Evolutionary conservation across 2,113 vertebrate species (phyloP), one percentile per base, ranked within the genome.

Genomic region (Hyla sarda): DNA sequence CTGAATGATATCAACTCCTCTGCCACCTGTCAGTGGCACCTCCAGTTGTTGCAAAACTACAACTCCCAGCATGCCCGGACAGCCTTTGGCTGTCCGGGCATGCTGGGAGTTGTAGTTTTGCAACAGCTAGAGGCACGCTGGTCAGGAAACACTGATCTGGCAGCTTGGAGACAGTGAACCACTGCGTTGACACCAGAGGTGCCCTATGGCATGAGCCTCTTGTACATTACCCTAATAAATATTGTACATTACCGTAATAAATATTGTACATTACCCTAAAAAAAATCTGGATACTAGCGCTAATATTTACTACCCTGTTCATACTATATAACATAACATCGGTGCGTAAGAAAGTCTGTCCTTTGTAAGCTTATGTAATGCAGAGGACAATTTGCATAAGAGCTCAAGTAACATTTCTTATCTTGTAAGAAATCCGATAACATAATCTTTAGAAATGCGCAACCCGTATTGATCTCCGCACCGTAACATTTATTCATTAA

Each of bases 381-480:
- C 41, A 41, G 41, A 41, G 41, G 34, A 34, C 34, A 34, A 67
- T 67, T 34, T 32, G 12, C 5, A 65, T 12, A 9, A 1, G 9
- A 58, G 54, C 54, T 1, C 5, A n/a, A 11, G 56, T 2, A 25
- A 1, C 7, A 65, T 9, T 12, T 3, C 3, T 14, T 65, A 62
- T 62, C 58, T 80, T 25, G 25, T 47, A 62, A 25, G 30, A 62
- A 41, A 41, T 41, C 37, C 45, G 32, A 62, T 65, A 65, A 47
- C 5, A 25, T 60, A 19, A 28, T 65, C 23, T 25, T 25, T 47
- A 25, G 34, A 62, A 60, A 45, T 30, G 6, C 19, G 54, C 10
- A 83, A 41, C 48, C 32, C 30, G 30, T 25, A 83, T 83, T 56
- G 82, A 83, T 83, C 37, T 16, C 4, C n/a, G 74, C 34, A 21